Base-by-base conservation (phyloP, 2,113 vertebrate species). In the Myotis davidii region DNA sequence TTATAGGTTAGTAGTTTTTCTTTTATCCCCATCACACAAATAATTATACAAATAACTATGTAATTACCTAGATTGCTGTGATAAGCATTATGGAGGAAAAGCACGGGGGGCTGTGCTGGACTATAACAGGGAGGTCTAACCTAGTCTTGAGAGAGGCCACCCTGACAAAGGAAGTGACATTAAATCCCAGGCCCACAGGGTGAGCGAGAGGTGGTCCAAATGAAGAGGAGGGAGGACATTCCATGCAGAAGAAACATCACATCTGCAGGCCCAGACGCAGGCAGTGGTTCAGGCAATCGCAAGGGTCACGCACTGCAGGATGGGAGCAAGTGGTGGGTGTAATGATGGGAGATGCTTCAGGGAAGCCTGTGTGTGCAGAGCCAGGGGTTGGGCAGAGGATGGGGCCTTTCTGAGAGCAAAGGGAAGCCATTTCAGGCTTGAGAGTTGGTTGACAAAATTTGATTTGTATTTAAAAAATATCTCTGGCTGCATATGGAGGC, bases 21-120 rank as follows among this genome's bases (percentile, higher is more conserved):
- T 96, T 94, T 97, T 83, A 96, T 95, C 77, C 61, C 10, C n/a
- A n/a, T 90, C 96, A 96, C 82, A 85, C 85, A 94, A 97, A 97
- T 94, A 90, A 94, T 94, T 94, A 83, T 90, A 96, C 94, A 95
- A 96, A 88, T 90, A 94, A 92, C 77, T 95, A 64, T 82, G 77
- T 94, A 93, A 97, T 97, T 96, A 95, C 88, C 72, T 92, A 92
- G 95, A 96, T 94, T 12, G 2, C 85, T 92, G 54, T 92, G 96
- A 90, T 96, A 96, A 93, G 76, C 64, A 13, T 72, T 45, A 56
- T 67, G 64, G 50, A 70, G 29, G 78, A 79, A 93, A 92, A 67
- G 45, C 34, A 42, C 6, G 27, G 39, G 88, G 42, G 65, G 56
- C 48, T 16, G 0, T 25, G 78, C n/a, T 73, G 39, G 92, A 20